A percentile compares a stretch with the other conserved stretches of the same genome.
Conservation (phyloP, 1,140 invertebrate genomes). For the Macrobrachium rosenbergii region DNA sequence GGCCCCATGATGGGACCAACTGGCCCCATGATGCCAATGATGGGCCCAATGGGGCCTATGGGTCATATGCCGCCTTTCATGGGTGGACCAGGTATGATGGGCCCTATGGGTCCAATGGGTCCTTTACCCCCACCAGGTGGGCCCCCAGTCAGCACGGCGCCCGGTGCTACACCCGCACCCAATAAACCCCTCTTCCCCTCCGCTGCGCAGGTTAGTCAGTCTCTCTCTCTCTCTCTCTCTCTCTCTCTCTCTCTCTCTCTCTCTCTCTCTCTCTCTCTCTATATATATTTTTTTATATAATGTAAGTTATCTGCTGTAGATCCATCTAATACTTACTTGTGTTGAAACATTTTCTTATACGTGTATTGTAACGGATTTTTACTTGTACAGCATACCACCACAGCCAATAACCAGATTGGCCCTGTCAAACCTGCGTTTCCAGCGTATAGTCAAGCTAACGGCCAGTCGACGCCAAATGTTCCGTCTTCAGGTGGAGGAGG, state of each 20-base stretch:
- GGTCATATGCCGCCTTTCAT: conserved; percentile 66
- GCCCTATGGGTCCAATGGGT: conserved; percentile 63
- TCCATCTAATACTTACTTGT: not conserved
- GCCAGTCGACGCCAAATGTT: conserved; percentile 40
- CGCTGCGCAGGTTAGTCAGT: conserved; percentile 72
- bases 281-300: too few relatives aligned
- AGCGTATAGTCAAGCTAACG: conserved; percentile 77
- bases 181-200: conserved; percentile 69
- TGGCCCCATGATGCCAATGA: conserved; percentile 72
- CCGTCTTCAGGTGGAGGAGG: conserved; percentile 25
- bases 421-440: conserved; percentile 83
- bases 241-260: too few relatives aligned
- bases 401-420: conserved; percentile 69
- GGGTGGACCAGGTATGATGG: conserved; percentile 64
- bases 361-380: not conserved
- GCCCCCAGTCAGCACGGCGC: conserved; percentile 53
- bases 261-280: too few relatives aligned
- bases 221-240: too few relatives aligned
- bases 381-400: conserved; percentile 66
- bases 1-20: conserved; percentile 70
- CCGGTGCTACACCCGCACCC: conserved; percentile 60
- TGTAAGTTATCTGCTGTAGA: not conserved
- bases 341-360: too few relatives aligned
- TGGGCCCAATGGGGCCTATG: conserved; percentile 65
- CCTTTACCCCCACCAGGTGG: conserved; percentile 58